Conservation (phyloP, 1,140 invertebrate species). For the Philopotamus ludificatus region DNA sequence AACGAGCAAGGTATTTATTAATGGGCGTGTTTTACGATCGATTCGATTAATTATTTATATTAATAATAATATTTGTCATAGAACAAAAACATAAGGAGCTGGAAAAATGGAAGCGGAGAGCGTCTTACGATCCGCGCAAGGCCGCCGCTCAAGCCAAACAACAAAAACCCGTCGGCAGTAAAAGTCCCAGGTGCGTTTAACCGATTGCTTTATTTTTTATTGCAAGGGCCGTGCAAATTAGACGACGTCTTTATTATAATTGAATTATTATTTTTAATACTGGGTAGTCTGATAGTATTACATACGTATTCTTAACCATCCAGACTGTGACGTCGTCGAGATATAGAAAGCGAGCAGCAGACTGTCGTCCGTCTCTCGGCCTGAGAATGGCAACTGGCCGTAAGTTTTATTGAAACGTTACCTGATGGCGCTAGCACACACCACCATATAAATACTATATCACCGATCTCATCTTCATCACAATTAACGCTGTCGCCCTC, state of each 20-base stretch:
- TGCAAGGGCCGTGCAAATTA: not conserved
- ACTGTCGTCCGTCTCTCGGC: constrained; percentile 8
- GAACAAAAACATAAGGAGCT: constrained; percentile 79
- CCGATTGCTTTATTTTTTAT: not conserved
- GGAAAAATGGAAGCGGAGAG: constrained; percentile 88
- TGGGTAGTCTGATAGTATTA: not conserved
- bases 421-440: constrained; percentile 14
- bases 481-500: constrained; percentile 16
- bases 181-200: constrained; percentile 36
- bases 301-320: constrained; percentile 13
- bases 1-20: constrained; percentile 48
- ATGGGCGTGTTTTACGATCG: not conserved
- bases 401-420: constrained; percentile 25
- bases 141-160: constrained; percentile 78
- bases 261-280: not conserved
- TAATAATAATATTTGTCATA: constrained; percentile 33
- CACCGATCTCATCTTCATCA: constrained; percentile 2
- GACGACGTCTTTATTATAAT: not conserved
- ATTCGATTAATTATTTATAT: not conserved
- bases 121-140: constrained; percentile 88
- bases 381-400: constrained; percentile 4
- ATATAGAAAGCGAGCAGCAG: not conserved
- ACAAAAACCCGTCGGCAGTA: constrained; percentile 54
- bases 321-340: constrained; percentile 23
- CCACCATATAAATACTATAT: constrained; percentile 10